Evolutionary conservation across 2,797 vertebrate genomes (phyloP).

Genomic region (Tympanoctomys barrerae): DNA sequence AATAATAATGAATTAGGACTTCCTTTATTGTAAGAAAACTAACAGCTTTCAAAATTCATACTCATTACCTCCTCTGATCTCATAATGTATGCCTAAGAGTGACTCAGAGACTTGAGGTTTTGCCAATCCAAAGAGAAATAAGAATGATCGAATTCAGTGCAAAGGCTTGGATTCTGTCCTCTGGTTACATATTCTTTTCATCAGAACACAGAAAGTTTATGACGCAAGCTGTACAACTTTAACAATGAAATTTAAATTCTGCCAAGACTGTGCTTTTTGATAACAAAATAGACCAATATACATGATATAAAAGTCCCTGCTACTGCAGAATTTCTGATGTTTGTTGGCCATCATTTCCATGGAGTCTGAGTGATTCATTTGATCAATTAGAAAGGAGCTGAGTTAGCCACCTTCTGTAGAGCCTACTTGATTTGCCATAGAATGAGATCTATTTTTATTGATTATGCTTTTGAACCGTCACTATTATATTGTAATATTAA

Average conservation of each 20-base stretch:
- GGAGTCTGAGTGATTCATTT: conserved; percentile 42
- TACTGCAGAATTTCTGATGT: background rate
- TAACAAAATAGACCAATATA: background rate
- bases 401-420: conserved; percentile 50
- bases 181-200: background rate
- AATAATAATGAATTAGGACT: background rate
- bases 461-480: conserved; percentile 73
- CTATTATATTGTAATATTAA: conserved; percentile 49
- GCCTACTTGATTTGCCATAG: conserved; percentile 50
- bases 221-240: background rate
- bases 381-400: conserved; percentile 71
- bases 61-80: background rate
- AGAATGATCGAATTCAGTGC: background rate
- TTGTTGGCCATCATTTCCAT: conserved; percentile 26
- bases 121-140: background rate
- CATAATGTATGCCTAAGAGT: background rate
- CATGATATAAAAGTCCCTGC: background rate
- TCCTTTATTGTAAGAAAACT: background rate
- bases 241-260: background rate
- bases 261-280: background rate
- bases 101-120: background rate
- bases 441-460: conserved; percentile 76
- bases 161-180: background rate
- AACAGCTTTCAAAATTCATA: background rate
- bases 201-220: background rate